Evolutionary conservation across 2,888 invertebrate species (phyloP).

Genomic region (Axea sp.): DNA sequence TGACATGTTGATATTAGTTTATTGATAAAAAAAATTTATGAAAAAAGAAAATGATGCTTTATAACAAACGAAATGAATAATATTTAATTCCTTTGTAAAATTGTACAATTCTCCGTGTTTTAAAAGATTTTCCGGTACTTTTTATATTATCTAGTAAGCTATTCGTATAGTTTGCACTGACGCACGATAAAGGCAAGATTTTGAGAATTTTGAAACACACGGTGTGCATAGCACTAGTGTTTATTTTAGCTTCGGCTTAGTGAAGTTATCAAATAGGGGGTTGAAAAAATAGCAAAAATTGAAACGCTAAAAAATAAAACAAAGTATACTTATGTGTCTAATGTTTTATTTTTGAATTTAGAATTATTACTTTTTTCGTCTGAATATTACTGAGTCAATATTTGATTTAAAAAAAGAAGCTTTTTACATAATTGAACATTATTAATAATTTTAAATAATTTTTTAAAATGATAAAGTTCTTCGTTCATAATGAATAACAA

Average conservation of each 20-base stretch:
- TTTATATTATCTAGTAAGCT: slow-evolving; percentile 33
- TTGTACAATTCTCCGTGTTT: slow-evolving; percentile 9
- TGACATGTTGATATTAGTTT: no score
- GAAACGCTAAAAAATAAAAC: slow-evolving; percentile 36
- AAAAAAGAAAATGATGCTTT: not conserved
- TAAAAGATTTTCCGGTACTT: slow-evolving; percentile 5
- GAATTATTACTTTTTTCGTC: slow-evolving; percentile 10
- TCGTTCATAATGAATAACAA: no score
- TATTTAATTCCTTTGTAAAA: slow-evolving; percentile 3
- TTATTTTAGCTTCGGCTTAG: slow-evolving; percentile 52
- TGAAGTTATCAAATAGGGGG: slow-evolving; percentile 43
- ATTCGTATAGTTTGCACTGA: slow-evolving; percentile 30
- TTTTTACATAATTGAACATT: no score
- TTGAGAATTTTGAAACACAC: slow-evolving; percentile 34
- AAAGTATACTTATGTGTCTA: slow-evolving; percentile 7
- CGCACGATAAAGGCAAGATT: slow-evolving; percentile 42
- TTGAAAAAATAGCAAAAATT: slow-evolving; percentile 42
- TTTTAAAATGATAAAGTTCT: no score
- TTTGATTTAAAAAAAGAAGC: not conserved
- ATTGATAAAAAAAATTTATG: no score
- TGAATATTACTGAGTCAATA: slow-evolving; percentile 6
- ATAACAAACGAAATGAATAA: not conserved
- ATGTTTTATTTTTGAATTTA: slow-evolving; percentile 20
- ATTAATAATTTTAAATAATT: no score
- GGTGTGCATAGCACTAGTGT: slow-evolving; percentile 45